phyloP scores from a whole-genome alignment of 2,797 vertebrate genomes.

The Pseudotriccus pelzelni region DNA sequence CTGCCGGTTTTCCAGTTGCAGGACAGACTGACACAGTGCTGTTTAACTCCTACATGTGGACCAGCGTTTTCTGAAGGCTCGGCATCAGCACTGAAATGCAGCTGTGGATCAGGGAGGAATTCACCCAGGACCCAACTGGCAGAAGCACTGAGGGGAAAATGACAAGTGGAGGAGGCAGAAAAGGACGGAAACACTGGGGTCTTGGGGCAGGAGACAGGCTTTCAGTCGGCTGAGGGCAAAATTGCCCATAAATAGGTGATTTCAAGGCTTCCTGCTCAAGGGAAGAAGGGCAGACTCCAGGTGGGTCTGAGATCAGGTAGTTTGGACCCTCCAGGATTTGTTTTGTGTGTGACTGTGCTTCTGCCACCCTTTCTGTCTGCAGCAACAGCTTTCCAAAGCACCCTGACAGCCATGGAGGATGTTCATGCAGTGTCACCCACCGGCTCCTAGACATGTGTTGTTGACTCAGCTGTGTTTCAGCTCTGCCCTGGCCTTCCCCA shows the following conservation, averaged over 20 bases:
- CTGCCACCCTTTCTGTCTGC: background rate
- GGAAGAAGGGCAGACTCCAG: background rate
- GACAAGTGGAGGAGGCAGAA: background rate
- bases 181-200: background rate
- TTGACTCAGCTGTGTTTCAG: slow-evolving; percentile 48
- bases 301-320: background rate
- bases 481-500: slow-evolving; percentile 21
- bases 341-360: background rate
- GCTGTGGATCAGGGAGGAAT: background rate
- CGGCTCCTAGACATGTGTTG: background rate
- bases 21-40: background rate
- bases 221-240: background rate
- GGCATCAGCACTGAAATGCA: background rate
- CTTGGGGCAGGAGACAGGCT: background rate
- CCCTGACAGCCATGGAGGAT: background rate
- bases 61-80: background rate
- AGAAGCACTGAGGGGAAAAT: background rate
- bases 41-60: rapidly evolving
- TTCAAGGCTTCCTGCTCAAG: background rate
- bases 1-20: background rate
- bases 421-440: background rate
- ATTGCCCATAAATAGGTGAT: background rate
- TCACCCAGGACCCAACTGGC: background rate
- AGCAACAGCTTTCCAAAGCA: background rate
- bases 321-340: background rate